Percentiles rank a stretch among this genome's conserved stretches.
phyloP scores from a whole-genome alignment of 2,888 invertebrate species.

The Orthosia incerta region DNA sequence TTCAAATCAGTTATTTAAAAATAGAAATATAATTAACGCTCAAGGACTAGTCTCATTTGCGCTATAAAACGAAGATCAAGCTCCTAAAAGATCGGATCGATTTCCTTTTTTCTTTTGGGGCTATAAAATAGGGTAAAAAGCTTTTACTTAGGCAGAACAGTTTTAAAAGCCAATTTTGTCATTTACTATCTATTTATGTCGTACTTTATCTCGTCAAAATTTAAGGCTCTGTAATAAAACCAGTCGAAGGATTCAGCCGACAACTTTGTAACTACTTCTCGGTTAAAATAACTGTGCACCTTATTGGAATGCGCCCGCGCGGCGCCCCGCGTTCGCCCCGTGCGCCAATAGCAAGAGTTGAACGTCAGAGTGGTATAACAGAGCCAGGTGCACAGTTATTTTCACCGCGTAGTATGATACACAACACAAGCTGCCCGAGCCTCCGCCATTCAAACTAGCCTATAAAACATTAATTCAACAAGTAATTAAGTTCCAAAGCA shows the following conservation, averaged over 20 bases:
- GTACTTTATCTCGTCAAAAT: conserved; percentile 38
- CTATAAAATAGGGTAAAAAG: conserved; percentile 29
- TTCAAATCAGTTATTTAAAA: not conserved
- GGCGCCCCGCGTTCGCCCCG: too few relatives aligned
- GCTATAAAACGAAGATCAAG: conserved; percentile 5
- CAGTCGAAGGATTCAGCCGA: not conserved
- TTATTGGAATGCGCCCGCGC: too few relatives aligned
- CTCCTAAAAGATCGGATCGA: not conserved
- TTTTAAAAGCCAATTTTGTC: conserved; percentile 21
- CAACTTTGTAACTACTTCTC: conserved; percentile 6
- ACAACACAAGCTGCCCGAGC: conserved; percentile 8
- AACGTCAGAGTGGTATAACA: too few relatives aligned
- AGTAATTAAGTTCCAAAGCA: conserved; percentile 69
- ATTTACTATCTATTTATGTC: conserved; percentile 37
- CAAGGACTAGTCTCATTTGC: not conserved
- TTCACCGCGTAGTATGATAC: conserved; percentile 17
- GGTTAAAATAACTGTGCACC: too few relatives aligned
- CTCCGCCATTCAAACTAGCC: conserved; percentile 47
- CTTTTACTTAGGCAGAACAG: conserved; percentile 27
- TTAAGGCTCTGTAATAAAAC: conserved; percentile 51
- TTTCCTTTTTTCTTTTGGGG: not conserved
- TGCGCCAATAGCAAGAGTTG: too few relatives aligned
- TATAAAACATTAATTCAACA: conserved; percentile 65
- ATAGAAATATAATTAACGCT: not conserved
- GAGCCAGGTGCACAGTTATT: too few relatives aligned